Conservation (phyloP, 2,888 invertebrate genomes). For the Sphaerophoria rueppellii region DNA sequence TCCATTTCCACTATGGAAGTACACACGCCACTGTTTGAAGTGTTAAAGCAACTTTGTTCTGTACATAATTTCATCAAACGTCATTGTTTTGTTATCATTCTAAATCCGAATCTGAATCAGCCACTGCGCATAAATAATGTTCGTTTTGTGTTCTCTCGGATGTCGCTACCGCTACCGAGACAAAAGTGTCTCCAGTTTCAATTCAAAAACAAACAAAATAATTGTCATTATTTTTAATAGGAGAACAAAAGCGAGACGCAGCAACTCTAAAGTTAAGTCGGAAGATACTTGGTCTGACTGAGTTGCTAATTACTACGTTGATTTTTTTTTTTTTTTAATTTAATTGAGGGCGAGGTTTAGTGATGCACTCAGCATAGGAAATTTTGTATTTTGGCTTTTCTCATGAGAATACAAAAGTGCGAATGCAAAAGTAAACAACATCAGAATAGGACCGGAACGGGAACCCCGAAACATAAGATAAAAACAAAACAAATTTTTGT, state of each 20-base stretch:
- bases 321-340: conserved; percentile 22
- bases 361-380: conserved; percentile 33
- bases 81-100: conserved; percentile 53
- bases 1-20: conserved; percentile 6
- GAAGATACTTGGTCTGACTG: conserved; percentile 26
- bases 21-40: conserved; percentile 20
- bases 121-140: conserved; percentile 39
- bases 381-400: neutral
- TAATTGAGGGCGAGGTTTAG: conserved; percentile 52
- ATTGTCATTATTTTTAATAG: neutral
- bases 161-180: conserved; percentile 13
- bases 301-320: conserved; percentile 52
- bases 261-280: conserved; percentile 35
- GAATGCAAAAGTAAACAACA: conserved; percentile 5
- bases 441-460: neutral
- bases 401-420: too few species aligned
- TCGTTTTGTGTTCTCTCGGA: conserved; percentile 4
- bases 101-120: conserved; percentile 10
- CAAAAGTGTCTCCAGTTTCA: conserved; percentile 21
- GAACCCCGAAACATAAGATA: conserved; percentile 33
- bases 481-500: conserved; percentile 51
- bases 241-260: conserved; percentile 21
- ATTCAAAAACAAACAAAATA: conserved; percentile 13
- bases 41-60: neutral
- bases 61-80: conserved; percentile 31